phyloP scores from a whole-genome alignment of 2,888 invertebrate genomes.

The Morinoia aosen region DNA sequence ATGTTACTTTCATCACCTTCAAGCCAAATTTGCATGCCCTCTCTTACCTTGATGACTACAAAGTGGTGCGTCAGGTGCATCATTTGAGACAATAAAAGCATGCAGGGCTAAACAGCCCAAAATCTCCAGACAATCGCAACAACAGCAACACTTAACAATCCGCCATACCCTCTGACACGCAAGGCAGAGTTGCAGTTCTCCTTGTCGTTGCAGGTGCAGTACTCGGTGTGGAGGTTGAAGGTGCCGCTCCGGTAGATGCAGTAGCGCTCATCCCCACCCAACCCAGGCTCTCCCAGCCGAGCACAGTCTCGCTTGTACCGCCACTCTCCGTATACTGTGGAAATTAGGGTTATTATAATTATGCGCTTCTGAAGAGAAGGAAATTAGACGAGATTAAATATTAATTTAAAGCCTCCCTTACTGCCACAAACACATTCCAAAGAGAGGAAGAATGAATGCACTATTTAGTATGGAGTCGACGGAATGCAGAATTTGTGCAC shows the following conservation, averaged over 20 bases:
- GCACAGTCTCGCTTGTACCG: slow-evolving; percentile 90
- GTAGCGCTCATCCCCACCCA: slow-evolving; percentile 89
- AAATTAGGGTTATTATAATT: background rate
- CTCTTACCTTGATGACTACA: background rate
- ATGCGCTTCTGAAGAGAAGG: background rate
- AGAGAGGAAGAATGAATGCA: too few relatives aligned
- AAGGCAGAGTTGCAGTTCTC: slow-evolving; percentile 86
- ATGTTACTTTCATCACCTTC: background rate
- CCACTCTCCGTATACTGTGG: slow-evolving; percentile 87
- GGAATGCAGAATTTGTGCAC: too few relatives aligned
- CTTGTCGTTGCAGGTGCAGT: slow-evolving; percentile 87
- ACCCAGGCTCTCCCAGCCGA: slow-evolving; percentile 90
- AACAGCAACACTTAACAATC: background rate
- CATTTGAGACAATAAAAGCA: background rate
- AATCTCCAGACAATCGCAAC: background rate
- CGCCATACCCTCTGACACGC: background rate
- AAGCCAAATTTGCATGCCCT: background rate
- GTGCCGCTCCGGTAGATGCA: slow-evolving; percentile 92
- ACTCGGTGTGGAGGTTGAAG: slow-evolving; percentile 93
- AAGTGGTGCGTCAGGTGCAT: background rate
- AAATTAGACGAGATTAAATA: too few relatives aligned
- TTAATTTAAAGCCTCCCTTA: too few relatives aligned
- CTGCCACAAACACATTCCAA: too few relatives aligned
- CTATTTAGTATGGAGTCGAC: too few relatives aligned
- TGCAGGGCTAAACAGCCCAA: background rate